Percentiles rank a stretch among this genome's conserved stretches.
phyloP scores from a whole-genome alignment of 2,888 invertebrate species.

The Drosophila niveifrons region DNA sequence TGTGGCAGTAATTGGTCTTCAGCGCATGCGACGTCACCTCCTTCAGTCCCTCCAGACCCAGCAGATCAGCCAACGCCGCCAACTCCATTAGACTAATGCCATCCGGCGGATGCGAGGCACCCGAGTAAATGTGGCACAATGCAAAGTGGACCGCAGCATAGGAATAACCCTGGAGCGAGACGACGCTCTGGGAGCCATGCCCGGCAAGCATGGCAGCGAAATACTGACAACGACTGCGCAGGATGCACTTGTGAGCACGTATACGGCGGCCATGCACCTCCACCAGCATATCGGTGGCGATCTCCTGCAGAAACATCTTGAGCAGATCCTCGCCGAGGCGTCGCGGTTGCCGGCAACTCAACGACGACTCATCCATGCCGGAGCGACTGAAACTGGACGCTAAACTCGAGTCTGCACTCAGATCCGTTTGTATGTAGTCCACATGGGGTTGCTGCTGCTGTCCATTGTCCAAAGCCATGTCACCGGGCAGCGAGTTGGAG shows the following conservation, averaged over 20 bases:
- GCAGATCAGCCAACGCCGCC: conserved; percentile 94
- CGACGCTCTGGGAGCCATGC: conserved; percentile 93
- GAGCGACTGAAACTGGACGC: conserved; percentile 88
- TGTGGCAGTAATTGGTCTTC: conserved; percentile 95
- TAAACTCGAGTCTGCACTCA: conserved; percentile 87
- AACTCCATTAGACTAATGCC: conserved; percentile 94
- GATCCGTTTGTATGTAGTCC: conserved; percentile 86
- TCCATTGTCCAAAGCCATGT: conserved; percentile 79
- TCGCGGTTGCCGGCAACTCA: conserved; percentile 86
- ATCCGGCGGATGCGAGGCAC: conserved; percentile 94
- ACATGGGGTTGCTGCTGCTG: conserved; percentile 49
- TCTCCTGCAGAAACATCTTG: conserved; percentile 96
- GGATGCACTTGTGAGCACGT: conserved; percentile 95
- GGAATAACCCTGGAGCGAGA: conserved; percentile 93
- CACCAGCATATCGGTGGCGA: conserved; percentile 94
- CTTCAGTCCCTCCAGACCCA: conserved; percentile 95
- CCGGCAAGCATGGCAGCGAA: conserved; percentile 96
- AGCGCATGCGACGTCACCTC: conserved; percentile 95
- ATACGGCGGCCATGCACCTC: conserved; percentile 93
- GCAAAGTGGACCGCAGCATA: conserved; percentile 95
- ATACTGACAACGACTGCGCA: conserved; percentile 96
- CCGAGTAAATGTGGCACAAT: conserved; percentile 97
- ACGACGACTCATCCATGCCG: conserved; percentile 86
- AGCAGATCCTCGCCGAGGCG: conserved; percentile 94
- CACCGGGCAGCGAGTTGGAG: conserved; percentile 85